These are phyloP conservation scores for Tipula lateralis DNA, from an alignment of 2,888 invertebrate genomes.

Conservation along the genomic window DNA sequence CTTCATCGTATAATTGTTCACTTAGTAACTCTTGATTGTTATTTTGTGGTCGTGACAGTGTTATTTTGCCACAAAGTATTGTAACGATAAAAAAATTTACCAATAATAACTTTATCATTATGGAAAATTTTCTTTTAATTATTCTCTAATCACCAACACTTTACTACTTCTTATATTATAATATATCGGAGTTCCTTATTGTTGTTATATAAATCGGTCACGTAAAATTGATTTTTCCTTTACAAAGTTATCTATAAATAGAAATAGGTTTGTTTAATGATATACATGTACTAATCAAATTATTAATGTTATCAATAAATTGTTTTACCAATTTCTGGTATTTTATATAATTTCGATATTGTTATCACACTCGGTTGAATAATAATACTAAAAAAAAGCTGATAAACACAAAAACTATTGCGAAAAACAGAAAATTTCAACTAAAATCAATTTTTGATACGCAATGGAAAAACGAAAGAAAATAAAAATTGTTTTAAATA, in stretches of 20 bases:
- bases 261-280: not conserved
- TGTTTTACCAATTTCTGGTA: not conserved
- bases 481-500: not conserved
- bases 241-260: not conserved
- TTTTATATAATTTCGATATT: not conserved
- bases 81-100: not conserved
- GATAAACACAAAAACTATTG: not conserved
- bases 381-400: not conserved
- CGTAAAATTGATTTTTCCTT: not conserved
- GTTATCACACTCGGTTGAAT: not conserved
- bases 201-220: not conserved
- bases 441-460: not conserved
- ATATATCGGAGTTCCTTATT: not conserved
- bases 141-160: not conserved
- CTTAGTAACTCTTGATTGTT: constrained; percentile 38
- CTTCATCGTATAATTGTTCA: constrained; percentile 53
- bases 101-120: constrained; percentile 6
- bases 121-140: not conserved
- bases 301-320: not conserved
- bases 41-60: not conserved
- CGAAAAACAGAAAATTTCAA: not conserved
- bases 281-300: not conserved
- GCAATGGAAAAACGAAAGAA: not conserved
- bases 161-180: not conserved
- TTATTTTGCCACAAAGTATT: not conserved